Percentiles rank a stretch among this genome's conserved stretches.
These are phyloP conservation scores for Bedellia somnulentella DNA, from an alignment of 2,888 invertebrate species.

Conservation along the genomic window DNA sequence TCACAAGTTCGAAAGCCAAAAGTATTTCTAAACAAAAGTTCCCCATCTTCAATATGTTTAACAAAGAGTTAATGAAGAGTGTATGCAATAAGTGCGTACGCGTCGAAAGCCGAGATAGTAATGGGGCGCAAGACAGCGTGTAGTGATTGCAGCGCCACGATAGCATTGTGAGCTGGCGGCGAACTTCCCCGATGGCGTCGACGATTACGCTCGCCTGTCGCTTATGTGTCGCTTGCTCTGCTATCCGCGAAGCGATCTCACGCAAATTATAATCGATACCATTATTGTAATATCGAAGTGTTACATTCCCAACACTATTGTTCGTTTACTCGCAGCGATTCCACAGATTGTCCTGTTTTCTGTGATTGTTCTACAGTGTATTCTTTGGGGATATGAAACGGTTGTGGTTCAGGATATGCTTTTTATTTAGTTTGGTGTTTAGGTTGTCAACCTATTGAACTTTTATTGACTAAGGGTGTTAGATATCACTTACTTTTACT, in stretches of 20 bases:
- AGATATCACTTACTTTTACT: no score
- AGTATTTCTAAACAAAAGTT: no score
- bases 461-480: no score
- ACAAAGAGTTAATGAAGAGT: conserved; percentile 25
- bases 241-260: conserved; percentile 51
- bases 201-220: conserved; percentile 51
- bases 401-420: no score
- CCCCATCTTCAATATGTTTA: no score
- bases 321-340: conserved; percentile 23
- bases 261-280: conserved; percentile 63
- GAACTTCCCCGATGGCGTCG: conserved; percentile 46
- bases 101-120: conserved; percentile 42
- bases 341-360: background rate
- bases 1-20: no score
- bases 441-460: no score
- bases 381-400: no score
- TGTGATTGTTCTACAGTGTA: conserved; percentile 4
- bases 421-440: no score
- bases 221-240: conserved; percentile 50
- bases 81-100: conserved; percentile 24
- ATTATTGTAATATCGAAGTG: conserved; percentile 52
- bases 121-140: conserved; percentile 50
- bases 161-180: conserved; percentile 48
- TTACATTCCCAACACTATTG: conserved; percentile 45
- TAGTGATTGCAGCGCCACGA: conserved; percentile 50